phyloP scores from a whole-genome alignment of 2,113 vertebrate species.

The Chamaetylas fuelleborni region DNA sequence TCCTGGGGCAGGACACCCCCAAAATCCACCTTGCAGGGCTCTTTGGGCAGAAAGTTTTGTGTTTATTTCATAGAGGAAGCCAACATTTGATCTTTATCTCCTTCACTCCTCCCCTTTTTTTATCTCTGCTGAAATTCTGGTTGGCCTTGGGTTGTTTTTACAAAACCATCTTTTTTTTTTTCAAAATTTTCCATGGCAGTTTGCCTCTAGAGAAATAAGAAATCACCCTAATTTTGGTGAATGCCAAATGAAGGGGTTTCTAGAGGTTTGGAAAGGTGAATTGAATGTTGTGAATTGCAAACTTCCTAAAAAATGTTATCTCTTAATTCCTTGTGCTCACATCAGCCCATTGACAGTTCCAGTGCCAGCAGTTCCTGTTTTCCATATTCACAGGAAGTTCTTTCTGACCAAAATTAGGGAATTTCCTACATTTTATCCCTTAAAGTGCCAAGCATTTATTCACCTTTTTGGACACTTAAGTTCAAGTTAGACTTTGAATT shows the following conservation, averaged over 20 bases:
- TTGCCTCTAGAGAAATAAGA: neutral
- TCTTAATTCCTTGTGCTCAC: neutral
- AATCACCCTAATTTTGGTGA: neutral
- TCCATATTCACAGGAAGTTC: neutral
- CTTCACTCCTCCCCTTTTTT: neutral
- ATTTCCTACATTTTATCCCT: neutral
- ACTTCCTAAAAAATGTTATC: neutral
- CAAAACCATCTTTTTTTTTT: neutral
- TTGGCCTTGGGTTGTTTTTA: neutral
- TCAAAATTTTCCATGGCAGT: fast-evolving
- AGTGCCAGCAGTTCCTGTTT: neutral
- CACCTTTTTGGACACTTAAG: neutral
- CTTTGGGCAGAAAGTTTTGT: neutral
- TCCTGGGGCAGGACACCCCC: neutral
- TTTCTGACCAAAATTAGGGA: neutral
- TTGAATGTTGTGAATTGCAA: neutral
- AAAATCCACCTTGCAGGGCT: neutral
- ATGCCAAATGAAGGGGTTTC: neutral
- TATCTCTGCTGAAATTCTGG: neutral
- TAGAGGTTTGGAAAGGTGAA: neutral
- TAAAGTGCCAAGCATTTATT: neutral
- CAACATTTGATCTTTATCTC: slow-evolving; percentile 20
- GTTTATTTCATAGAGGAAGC: neutral
- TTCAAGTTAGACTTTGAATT: neutral
- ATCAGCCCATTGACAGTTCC: neutral